Evolutionary conservation across 2,888 invertebrate genomes (phyloP).

Genomic region (Drosophila formosana): DNA sequence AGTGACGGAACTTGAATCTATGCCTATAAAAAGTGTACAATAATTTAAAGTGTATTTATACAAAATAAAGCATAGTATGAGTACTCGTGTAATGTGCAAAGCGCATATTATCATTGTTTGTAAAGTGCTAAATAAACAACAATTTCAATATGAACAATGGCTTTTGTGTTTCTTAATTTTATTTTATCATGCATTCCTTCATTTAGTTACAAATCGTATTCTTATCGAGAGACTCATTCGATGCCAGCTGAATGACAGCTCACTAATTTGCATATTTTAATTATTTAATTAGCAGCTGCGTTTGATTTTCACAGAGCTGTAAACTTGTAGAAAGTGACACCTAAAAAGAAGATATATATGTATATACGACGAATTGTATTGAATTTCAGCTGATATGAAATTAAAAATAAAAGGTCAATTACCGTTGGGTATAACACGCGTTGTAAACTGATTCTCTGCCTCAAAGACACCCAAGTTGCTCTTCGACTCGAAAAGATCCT

Average conservation of each 20-base stretch:
- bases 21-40: slow-evolving; percentile 68
- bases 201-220: slow-evolving; percentile 3
- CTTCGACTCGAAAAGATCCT: slow-evolving; percentile 65
- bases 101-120: slow-evolving; percentile 42
- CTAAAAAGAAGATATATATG: slow-evolving; percentile 41
- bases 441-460: slow-evolving; percentile 51
- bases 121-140: slow-evolving; percentile 54
- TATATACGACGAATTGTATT: slow-evolving; percentile 4
- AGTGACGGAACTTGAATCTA: slow-evolving; percentile 50
- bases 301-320: slow-evolving; percentile 53
- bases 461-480: slow-evolving; percentile 33
- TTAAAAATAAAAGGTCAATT: slow-evolving; percentile 17
- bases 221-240: background rate
- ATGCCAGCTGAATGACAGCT: background rate
- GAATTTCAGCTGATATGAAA: background rate
- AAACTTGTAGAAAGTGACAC: slow-evolving; percentile 80
- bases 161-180: background rate
- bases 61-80: slow-evolving; percentile 24
- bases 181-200: background rate
- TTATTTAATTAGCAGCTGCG: background rate
- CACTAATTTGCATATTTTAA: slow-evolving; percentile 5
- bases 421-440: slow-evolving; percentile 79
- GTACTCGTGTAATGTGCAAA: slow-evolving; percentile 21
- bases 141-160: slow-evolving; percentile 25
- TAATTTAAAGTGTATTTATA: slow-evolving; percentile 47